Base-by-base conservation (phyloP, 2,888 invertebrate genomes). In the Andrena marginata region DNA sequence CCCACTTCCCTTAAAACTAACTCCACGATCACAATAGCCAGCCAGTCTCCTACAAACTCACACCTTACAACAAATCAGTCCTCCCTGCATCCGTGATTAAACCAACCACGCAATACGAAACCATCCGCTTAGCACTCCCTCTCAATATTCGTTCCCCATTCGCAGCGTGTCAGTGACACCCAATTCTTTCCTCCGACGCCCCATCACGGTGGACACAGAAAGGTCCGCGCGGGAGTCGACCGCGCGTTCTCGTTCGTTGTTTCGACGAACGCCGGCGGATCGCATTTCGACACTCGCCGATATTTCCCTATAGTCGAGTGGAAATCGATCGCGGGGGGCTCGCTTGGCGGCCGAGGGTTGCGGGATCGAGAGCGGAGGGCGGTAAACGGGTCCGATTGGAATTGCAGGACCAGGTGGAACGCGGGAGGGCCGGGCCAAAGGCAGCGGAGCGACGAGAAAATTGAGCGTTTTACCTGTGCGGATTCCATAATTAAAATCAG, bases 401-500 rank as follows among this genome's bases (percentile, higher is more conserved):
- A 86, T 83, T 81, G 85, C 77, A 31, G 76, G 65, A 54, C 54
- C 75, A 65, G 76, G 60, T 69, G 62, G 73, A 76, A 64, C 26
- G 64, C 8, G 23, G 56, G 56, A 71, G 72, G 80, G 77, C 74
- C 80, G 81, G 65, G 69, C 73, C 82, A 83, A 87, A 75, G 86
- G 78, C 81, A 62, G 80, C 67, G 82, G 59, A 70, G 63, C 83
- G 82, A 77, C 73, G 80, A 84, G 85, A 84, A 88, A 88, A 89
- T 89, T 85, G 85, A 87, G 82, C 79, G 84, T 87, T 87, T 87
- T 87, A 87, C 87, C 85, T 87, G 88, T 83, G 85, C 85, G 86
- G 89, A 89, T 91, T 90, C 87, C 87, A 89, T 91, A 91, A 92
- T 92, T 91, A 91, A 92, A 91, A 89, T 90, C 89, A 70, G 85